Conservation (phyloP, 2,888 invertebrate genomes). For the Drosophila cyrtoloma region DNA sequence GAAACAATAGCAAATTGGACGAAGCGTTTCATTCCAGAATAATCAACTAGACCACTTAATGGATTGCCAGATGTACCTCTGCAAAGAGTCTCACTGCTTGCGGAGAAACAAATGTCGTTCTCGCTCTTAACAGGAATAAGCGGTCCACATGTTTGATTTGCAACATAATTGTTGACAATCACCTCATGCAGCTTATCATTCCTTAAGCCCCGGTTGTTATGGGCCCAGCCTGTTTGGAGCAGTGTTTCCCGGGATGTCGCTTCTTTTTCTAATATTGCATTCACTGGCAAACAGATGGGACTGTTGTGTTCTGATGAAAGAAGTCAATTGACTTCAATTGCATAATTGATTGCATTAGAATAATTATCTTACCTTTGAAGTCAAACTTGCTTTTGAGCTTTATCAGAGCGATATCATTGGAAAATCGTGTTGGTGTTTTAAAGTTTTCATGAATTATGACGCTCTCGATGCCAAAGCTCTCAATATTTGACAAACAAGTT, state of each 20-base stretch:
- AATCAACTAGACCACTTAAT: constrained; percentile 11
- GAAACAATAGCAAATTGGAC: constrained; percentile 25
- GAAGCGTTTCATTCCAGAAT: constrained; percentile 13
- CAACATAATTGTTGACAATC: not conserved
- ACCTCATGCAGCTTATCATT: too few species aligned
- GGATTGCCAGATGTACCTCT: constrained; percentile 12
- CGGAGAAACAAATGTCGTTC: not conserved
- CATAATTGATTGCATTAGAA: too few species aligned
- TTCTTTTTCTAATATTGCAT: constrained; percentile 13
- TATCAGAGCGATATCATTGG: constrained; percentile 29
- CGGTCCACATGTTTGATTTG: not conserved
- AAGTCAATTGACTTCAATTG: not conserved
- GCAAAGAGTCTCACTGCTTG: not conserved
- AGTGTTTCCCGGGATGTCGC: constrained; percentile 1
- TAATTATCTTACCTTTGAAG: constrained; percentile 11
- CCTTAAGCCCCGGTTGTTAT: not conserved
- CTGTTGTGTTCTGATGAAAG: constrained; percentile 15
- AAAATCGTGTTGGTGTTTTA: fast-evolving
- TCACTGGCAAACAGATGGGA: constrained; percentile 36
- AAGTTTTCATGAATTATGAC: constrained; percentile 7
- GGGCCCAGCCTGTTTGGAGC: constrained; percentile 3
- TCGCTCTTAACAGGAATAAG: too few species aligned
- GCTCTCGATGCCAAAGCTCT: constrained; percentile 4
- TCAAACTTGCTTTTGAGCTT: constrained; percentile 19
- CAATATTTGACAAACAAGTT: not conserved